A percentile compares a stretch with the other conserved stretches of the same genome.
phyloP scores from a whole-genome alignment of 2,888 invertebrate species.

The Protophormia terraenovae region DNA sequence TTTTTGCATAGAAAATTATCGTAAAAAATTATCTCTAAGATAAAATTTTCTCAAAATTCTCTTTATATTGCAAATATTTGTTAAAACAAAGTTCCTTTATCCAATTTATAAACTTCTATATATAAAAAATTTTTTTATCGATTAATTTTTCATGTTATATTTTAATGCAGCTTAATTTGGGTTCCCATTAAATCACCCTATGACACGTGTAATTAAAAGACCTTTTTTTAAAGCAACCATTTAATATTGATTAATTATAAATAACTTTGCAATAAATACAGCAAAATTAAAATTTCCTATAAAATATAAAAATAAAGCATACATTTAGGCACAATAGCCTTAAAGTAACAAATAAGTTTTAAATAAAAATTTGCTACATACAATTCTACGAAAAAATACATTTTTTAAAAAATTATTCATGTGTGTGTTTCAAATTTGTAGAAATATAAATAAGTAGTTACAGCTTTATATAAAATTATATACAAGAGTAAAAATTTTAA shows the following conservation, averaged over 20 bases:
- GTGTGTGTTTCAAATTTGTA: conserved; percentile 20
- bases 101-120: no score
- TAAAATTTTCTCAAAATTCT: no score
- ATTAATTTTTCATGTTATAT: no score
- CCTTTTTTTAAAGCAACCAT: neutral
- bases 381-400: neutral
- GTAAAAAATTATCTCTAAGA: no score
- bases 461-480: neutral
- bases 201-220: conserved; percentile 1
- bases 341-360: neutral
- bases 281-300: neutral
- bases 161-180: no score
- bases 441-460: neutral
- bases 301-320: neutral
- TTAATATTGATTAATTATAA: neutral
- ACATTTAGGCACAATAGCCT: conserved; percentile 8
- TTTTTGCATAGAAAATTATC: no score
- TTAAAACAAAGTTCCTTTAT: no score
- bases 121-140: no score
- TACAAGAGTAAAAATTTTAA: neutral
- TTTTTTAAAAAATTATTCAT: conserved; percentile 32
- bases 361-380: neutral
- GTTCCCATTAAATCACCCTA: neutral
- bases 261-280: neutral
- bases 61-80: no score